Evolutionary conservation across 35 echinoderm and acorn worm genomes (phyloP), one percentile per base, ranked within the genome.

Genomic region (Ptychodera flava): DNA sequence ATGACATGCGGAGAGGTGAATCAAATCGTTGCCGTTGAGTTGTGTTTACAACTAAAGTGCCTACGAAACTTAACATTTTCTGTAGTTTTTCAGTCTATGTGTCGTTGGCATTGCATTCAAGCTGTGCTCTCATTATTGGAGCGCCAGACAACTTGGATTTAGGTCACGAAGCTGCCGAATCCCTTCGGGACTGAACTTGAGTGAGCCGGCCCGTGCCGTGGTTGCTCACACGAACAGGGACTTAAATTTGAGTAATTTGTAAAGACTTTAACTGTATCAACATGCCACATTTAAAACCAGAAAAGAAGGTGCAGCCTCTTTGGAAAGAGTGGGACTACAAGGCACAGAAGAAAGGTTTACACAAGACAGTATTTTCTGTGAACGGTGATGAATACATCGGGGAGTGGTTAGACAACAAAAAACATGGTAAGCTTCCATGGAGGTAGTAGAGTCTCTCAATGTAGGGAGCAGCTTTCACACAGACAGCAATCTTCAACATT

Each of bases 321-420:
- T 98, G 95, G 95, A 94, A 98, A 78, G 95, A 98, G 77, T 98
- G 92, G 92, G 95, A 98, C 36, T 98, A 94, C 82, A 98, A 98
- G 86, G 95, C 95, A 85, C 95, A 98, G 88, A 98, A 98, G 79
- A 94, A 98, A 38, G 92, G 95, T 78, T 88, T 92, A 1, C 78
- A 92, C 2, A 94, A 78, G 64, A 94, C 95, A 34, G 95, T 98
- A 0, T 98, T 94, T 92, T 92, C 92, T 53, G 95, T 98, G 1
- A 98, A 94, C 90, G 95, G 95, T 33, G 92, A 98, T 90, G 95
- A 98, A 81, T 98, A 94, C 52, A 98, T 92, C 27, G 95, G 95
- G 86, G 95, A 98, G 86, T 98, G 95, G 95, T 81, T 98, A 16
- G 95, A 98, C 32, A 98, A 98, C 82, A 98, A 98, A 81, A 98